A percentile compares a stretch with the other conserved stretches of the same genome.
These are phyloP conservation scores for Bujurquina vittata DNA, from an alignment of 2,113 vertebrate species.

Conservation along the genomic window DNA sequence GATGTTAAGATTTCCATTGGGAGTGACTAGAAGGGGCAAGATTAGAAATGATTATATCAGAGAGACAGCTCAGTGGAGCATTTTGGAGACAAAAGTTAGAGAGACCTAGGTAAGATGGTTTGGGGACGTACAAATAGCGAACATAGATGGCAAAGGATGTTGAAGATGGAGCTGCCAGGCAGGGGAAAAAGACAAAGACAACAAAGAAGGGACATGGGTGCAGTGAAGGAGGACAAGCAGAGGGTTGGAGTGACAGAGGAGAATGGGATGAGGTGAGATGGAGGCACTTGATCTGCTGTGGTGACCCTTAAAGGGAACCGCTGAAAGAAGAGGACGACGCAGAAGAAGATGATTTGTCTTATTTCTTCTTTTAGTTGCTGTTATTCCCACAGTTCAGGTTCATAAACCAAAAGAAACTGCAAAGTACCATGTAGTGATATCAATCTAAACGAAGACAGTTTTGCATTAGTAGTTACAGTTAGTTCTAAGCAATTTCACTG, in stretches of 20 bases:
- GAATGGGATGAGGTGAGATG: not conserved
- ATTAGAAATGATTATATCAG: not conserved
- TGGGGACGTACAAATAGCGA: not conserved
- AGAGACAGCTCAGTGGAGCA: not conserved
- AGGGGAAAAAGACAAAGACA: not conserved
- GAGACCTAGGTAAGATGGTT: not conserved
- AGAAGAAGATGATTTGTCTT: accelerated
- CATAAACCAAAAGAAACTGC: not conserved
- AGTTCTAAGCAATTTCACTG: not conserved
- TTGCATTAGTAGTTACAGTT: not conserved
- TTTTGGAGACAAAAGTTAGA: not conserved
- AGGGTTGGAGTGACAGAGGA: not conserved
- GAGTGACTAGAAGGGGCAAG: not conserved
- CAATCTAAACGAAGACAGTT: not conserved
- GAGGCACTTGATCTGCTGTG: not conserved
- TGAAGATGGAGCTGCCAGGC: not conserved
- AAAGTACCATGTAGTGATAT: not conserved
- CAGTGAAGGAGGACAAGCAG: not conserved
- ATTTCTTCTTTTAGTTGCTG: not conserved
- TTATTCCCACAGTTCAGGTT: not conserved
- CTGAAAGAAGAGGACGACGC: no score
- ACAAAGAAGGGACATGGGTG: not conserved
- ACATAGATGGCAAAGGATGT: not conserved
- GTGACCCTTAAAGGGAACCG: no score
- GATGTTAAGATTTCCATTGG: not conserved